Evolutionary conservation across 1,140 invertebrate species (phyloP).

Genomic region (Magallana ariakensis): DNA sequence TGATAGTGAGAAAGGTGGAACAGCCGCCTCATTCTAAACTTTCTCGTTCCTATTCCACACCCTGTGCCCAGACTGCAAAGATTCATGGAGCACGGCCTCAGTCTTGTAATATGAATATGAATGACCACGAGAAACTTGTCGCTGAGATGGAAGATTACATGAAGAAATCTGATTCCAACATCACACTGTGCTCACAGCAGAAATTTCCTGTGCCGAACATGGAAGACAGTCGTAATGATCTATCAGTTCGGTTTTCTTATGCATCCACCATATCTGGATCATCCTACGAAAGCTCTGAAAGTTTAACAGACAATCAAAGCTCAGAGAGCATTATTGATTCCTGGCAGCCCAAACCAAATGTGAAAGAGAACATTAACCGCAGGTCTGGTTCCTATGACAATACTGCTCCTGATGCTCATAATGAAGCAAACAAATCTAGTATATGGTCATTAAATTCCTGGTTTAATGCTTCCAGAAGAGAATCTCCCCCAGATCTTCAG

Average conservation of each 20-base stretch:
- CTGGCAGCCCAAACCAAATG: conserved; percentile 65
- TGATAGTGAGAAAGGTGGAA: conserved; percentile 24
- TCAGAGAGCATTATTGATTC: conserved; percentile 63
- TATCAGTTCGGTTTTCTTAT: conserved; percentile 62
- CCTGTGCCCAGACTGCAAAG: conserved; percentile 9
- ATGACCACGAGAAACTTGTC: conserved; percentile 66
- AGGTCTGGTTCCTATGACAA: conserved; percentile 60
- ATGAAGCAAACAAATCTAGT: conserved; percentile 40
- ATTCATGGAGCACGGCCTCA: conserved; percentile 14
- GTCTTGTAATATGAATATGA: conserved; percentile 39
- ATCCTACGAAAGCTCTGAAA: conserved; percentile 68
- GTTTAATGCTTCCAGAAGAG: conserved; percentile 34
- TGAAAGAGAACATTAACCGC: conserved; percentile 58
- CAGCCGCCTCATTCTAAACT: background rate
- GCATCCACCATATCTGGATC: conserved; percentile 68
- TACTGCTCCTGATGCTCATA: background rate
- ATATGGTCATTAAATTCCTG: conserved; percentile 49
- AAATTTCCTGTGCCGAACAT: conserved; percentile 61
- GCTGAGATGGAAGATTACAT: conserved; percentile 72
- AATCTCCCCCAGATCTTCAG: conserved; percentile 56
- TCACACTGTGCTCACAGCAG: conserved; percentile 47
- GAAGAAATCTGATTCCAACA: conserved; percentile 57
- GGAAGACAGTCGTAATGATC: conserved; percentile 7
- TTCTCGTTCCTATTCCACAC: conserved; percentile 58
- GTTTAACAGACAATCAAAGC: conserved; percentile 48